Percentiles rank a stretch among this genome's conserved stretches.
Conservation (phyloP, 2,888 invertebrate species). For the Lysandra bellargus region DNA sequence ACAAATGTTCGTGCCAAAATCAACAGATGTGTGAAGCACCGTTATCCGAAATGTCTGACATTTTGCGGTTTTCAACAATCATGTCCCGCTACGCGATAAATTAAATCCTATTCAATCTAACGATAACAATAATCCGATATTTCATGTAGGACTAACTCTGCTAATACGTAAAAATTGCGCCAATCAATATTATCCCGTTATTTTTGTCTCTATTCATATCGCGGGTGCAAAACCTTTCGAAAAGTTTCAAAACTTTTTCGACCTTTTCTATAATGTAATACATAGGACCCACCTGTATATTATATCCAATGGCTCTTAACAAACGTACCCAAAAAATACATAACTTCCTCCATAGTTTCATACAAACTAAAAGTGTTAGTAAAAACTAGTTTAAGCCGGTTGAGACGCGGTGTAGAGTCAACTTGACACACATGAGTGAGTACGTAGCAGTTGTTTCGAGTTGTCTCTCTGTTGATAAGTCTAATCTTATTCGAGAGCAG, state of each 20-base stretch:
- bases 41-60: slow-evolving; percentile 15
- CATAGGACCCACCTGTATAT: background rate
- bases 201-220: background rate
- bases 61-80: slow-evolving; percentile 22
- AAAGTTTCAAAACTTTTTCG: background rate
- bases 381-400: slow-evolving; percentile 16
- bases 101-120: slow-evolving; percentile 3
- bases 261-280: background rate
- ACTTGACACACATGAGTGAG: slow-evolving; percentile 1
- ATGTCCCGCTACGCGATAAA: slow-evolving; percentile 10
- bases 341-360: background rate
- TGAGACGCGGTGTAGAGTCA: background rate
- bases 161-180: background rate
- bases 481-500: background rate
- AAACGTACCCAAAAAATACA: background rate
- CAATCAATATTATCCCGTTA: background rate
- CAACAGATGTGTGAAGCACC: background rate
- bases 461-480: background rate
- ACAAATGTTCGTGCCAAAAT: slow-evolving; percentile 15
- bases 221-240: background rate
- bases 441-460: background rate
- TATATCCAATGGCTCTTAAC: background rate
- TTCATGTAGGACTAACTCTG: background rate
- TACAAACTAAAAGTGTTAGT: slow-evolving; percentile 3
- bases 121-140: background rate